Conservation (phyloP, 2,797 vertebrate species). For the Austrolebias charrua region DNA sequence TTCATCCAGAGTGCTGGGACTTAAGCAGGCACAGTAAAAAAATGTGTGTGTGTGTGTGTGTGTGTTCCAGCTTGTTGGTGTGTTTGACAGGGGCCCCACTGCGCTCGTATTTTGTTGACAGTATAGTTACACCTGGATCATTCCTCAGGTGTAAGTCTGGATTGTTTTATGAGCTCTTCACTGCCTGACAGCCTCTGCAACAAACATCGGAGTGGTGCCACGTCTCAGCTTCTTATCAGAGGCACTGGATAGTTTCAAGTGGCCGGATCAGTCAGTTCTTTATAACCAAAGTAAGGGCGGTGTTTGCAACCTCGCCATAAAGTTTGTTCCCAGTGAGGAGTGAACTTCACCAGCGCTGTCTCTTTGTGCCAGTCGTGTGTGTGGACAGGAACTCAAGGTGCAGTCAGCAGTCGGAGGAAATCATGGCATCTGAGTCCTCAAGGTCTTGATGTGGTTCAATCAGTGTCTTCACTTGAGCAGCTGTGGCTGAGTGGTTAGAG, state of each 20-base stretch:
- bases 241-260: conserved; percentile 11
- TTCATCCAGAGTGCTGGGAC: conserved; percentile 7
- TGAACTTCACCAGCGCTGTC: too few species aligned
- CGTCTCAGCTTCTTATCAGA: conserved; percentile 10
- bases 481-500: too few species aligned
- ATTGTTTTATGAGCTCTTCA: conserved; percentile 43
- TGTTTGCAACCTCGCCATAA: too few species aligned
- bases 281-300: too few species aligned
- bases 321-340: too few species aligned
- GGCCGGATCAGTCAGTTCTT: conserved; percentile 1
- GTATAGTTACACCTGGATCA: conserved; percentile 36
- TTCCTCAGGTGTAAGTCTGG: conserved; percentile 20
- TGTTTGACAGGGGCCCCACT: conserved; percentile 6
- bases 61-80: conserved; percentile 1
- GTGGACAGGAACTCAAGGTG: too few species aligned
- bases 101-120: conserved; percentile 26
- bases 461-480: too few species aligned
- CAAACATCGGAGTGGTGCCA: neutral
- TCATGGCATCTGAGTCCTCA: too few species aligned
- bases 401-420: too few species aligned
- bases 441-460: too few species aligned
- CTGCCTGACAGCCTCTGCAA: conserved; percentile 7
- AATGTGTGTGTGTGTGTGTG: neutral
- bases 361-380: too few species aligned
- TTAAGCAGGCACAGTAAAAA: neutral